phyloP scores from a whole-genome alignment of 2,888 invertebrate species.

The Actias luna region DNA sequence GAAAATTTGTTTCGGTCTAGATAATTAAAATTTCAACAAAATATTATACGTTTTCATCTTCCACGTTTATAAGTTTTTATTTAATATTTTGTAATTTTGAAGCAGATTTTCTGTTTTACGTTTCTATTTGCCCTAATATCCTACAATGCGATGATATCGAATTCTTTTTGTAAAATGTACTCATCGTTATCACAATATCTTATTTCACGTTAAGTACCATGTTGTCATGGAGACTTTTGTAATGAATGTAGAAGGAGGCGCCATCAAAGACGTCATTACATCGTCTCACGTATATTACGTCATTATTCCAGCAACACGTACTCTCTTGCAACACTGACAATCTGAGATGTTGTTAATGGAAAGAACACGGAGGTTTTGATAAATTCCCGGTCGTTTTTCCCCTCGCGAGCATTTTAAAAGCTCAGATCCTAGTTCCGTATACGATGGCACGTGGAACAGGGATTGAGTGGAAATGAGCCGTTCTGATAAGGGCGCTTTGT shows the following conservation, averaged over 20 bases:
- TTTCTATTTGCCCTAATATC: slow-evolving; percentile 4
- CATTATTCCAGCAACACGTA: slow-evolving; percentile 65
- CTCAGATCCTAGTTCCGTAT: slow-evolving; percentile 42
- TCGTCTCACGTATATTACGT: slow-evolving; percentile 63
- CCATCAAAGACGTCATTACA: slow-evolving; percentile 71
- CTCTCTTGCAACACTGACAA: slow-evolving; percentile 60
- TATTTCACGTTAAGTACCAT: slow-evolving; percentile 49
- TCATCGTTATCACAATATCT: slow-evolving; percentile 57
- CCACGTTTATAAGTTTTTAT: slow-evolving; percentile 21
- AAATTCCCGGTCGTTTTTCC: slow-evolving; percentile 61
- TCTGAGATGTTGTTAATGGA: slow-evolving; percentile 76
- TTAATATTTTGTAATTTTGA: background rate
- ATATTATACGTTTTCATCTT: slow-evolving; percentile 26
- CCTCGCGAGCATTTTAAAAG: slow-evolving; percentile 56
- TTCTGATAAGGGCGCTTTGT: slow-evolving; percentile 59
- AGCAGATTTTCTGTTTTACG: background rate
- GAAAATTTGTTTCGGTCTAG: slow-evolving; percentile 61
- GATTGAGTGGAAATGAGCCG: slow-evolving; percentile 71
- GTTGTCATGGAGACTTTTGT: slow-evolving; percentile 68
- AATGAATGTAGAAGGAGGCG: slow-evolving; percentile 55
- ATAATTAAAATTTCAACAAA: slow-evolving; percentile 50
- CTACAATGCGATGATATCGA: slow-evolving; percentile 29
- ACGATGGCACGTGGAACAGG: slow-evolving; percentile 56
- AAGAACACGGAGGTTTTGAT: slow-evolving; percentile 74
- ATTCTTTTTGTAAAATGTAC: slow-evolving; percentile 48